phyloP scores from a whole-genome alignment of 2,113 vertebrate genomes.

The Saguinus imperator region DNA sequence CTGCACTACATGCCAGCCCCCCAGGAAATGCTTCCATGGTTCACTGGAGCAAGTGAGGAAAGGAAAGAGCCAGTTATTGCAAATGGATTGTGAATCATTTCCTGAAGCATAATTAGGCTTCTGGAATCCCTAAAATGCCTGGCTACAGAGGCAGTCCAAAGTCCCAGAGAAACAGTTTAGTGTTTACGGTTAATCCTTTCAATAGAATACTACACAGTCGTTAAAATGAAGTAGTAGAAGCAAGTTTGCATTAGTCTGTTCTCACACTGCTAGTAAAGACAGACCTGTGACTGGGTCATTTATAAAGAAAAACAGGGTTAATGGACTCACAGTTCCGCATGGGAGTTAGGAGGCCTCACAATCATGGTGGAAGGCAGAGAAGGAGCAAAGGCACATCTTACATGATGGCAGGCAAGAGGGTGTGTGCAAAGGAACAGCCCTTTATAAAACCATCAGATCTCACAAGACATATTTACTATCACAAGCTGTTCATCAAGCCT shows the following conservation, averaged over 20 bases:
- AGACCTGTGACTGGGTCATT: no score
- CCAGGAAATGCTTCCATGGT: slow-evolving; percentile 10
- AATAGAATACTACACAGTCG: not conserved
- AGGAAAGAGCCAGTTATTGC: slow-evolving; percentile 33
- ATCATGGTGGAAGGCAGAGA: no score
- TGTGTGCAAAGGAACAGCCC: no score
- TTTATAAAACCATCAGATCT: no score
- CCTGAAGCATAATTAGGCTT: slow-evolving; percentile 36
- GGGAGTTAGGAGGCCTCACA: no score
- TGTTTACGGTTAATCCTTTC: not conserved
- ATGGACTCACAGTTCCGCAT: no score
- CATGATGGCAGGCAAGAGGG: no score
- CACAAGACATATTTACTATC: no score
- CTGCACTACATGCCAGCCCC: not conserved
- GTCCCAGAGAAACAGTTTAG: not conserved
- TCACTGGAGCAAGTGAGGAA: slow-evolving; percentile 49
- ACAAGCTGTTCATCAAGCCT: not conserved
- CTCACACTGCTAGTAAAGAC: no score
- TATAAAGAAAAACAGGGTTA: no score
- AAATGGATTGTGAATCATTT: not conserved
- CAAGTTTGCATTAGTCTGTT: not conserved
- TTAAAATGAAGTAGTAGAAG: not conserved
- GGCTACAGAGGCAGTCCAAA: not conserved
- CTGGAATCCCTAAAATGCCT: not conserved
- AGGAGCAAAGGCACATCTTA: no score